Evolutionary conservation across 2,113 vertebrate species (phyloP), one percentile per base, ranked within the genome.

Genomic region (Pelecanus crispus): DNA sequence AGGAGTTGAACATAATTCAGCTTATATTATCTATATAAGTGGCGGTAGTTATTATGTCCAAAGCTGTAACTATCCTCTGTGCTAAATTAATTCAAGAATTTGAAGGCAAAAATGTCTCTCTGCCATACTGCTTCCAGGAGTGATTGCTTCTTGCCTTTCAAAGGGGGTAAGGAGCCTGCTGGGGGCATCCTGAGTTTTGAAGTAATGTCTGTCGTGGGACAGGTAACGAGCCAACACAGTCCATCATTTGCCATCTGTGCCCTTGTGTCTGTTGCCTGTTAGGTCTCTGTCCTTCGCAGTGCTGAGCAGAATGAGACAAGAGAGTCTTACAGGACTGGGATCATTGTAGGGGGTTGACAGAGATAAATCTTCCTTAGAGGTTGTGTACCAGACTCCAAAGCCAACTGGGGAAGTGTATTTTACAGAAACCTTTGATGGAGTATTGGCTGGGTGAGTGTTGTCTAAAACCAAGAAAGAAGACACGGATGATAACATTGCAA

Each of bases 401-500:
- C n/a, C n/a, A n/a, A n/a, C n/a, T n/a, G n/a, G n/a, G n/a, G n/a
- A n/a, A n/a, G n/a, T n/a, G n/a, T n/a, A n/a, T n/a, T n/a, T n/a
- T n/a, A n/a, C n/a, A n/a, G n/a, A n/a, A n/a, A n/a, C n/a, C n/a
- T n/a, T n/a, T n/a, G n/a, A n/a, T n/a, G n/a, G n/a, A n/a, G n/a
- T n/a, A n/a, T n/a, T n/a, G n/a, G n/a, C n/a, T n/a, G n/a, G 99
- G 67, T 99, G 99, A 99, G 98, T 99, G 82, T 94, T 98, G 94
- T 99, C 99, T 81, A 99, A 99, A 97, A 99, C 99, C 4, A 98
- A 98, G 97, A 99, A 99, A 95, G 99, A 99, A 80, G 99, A 99
- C 70, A 94, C 96, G 12, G 99, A 99, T 94, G 99, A 98, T 25
- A 98, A 99, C 5, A 98, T 99, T 88, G 98, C 99, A 77, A 99